A percentile compares a stretch with the other conserved stretches of the same genome.
Evolutionary conservation across 1,140 invertebrate species (phyloP).

Genomic region (Orchestia grillus): DNA sequence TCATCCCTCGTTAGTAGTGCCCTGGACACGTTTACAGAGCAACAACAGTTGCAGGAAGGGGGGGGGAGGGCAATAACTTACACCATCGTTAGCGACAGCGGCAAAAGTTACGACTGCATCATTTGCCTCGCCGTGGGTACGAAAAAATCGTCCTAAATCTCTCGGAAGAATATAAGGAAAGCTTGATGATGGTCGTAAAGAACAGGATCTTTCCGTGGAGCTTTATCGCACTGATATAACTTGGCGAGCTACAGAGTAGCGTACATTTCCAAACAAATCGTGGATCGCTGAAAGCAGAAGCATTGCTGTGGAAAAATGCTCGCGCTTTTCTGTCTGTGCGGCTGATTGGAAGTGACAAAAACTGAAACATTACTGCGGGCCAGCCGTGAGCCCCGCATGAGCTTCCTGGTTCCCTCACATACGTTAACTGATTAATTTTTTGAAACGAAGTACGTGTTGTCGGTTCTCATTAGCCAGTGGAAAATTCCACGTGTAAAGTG

Average conservation of each 20-base stretch:
- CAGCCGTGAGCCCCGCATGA: neutral
- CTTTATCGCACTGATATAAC: conserved; percentile 5
- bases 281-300: neutral
- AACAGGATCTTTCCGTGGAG: conserved; percentile 1
- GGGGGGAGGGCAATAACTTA: neutral
- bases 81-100: conserved; percentile 20
- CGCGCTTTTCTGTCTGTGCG: neutral
- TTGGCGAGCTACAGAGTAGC: neutral
- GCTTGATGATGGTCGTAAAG: conserved; percentile 34
- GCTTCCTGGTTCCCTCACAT: neutral
- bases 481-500: no score
- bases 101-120: conserved; percentile 6
- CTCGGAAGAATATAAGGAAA: neutral
- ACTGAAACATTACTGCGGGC: neutral
- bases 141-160: neutral
- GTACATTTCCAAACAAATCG: neutral
- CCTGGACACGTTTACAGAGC: neutral
- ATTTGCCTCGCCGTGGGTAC: conserved; percentile 3
- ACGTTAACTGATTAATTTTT: neutral
- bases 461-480: no score
- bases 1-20: neutral
- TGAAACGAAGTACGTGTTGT: neutral
- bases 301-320: neutral
- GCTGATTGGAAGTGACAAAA: neutral
- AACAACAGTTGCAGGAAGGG: neutral